Conservation (phyloP, 2,888 invertebrate genomes). For the Dichetophora obliterata region DNA sequence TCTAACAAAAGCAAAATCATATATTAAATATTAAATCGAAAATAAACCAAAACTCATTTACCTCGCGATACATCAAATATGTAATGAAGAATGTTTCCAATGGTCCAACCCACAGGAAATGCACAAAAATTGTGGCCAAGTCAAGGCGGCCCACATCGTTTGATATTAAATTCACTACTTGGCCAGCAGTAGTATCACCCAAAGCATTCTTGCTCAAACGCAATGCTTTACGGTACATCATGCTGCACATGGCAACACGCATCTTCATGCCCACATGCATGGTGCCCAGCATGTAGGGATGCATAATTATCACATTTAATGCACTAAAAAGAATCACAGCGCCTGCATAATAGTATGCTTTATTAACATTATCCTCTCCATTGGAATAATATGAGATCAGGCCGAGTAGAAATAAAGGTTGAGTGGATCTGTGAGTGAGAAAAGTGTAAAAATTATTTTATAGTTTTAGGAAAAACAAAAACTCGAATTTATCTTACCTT, state of each 20-base stretch:
- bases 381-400: slow-evolving; percentile 74
- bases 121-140: slow-evolving; percentile 84
- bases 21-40: not conserved
- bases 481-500: slow-evolving; percentile 59
- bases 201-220: slow-evolving; percentile 80
- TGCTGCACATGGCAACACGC: slow-evolving; percentile 77
- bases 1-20: slow-evolving; percentile 57
- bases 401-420: slow-evolving; percentile 76
- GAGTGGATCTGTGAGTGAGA: slow-evolving; percentile 72
- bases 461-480: not conserved
- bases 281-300: slow-evolving; percentile 88
- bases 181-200: slow-evolving; percentile 81
- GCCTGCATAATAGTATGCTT: slow-evolving; percentile 83
- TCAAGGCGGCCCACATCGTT: slow-evolving; percentile 87
- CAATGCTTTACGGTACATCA: slow-evolving; percentile 79
- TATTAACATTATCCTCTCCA: slow-evolving; percentile 57
- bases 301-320: slow-evolving; percentile 82
- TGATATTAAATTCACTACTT: slow-evolving; percentile 90
- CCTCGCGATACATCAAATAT: slow-evolving; percentile 80
- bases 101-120: slow-evolving; percentile 93
- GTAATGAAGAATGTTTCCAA: slow-evolving; percentile 85
- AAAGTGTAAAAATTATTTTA: not conserved
- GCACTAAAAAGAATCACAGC: slow-evolving; percentile 82
- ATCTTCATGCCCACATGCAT: slow-evolving; percentile 78
- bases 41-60: slow-evolving; percentile 56